Evolutionary conservation across 2,888 invertebrate genomes (phyloP), one percentile per base, ranked within the genome.

Genomic region (Rotaria socialis): DNA sequence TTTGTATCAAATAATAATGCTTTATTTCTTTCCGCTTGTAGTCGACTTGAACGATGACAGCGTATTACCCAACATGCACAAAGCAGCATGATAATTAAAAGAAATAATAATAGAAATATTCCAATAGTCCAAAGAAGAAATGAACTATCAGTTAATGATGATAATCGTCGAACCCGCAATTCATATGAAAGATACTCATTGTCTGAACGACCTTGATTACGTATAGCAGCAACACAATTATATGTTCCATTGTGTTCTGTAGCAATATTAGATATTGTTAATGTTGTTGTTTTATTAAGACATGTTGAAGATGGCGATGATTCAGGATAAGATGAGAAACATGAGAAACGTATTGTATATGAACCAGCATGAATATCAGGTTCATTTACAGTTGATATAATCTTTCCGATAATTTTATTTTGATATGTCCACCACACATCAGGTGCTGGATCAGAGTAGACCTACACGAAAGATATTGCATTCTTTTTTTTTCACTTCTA

Each of bases 241-340:
- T 80, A 80, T n/a, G 80, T 80, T 6, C 80, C 80, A 80, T 80
- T 80, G n/a, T 80, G 80, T 80, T 80, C 80, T 14, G 47, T 4
- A 24, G n/a, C 80, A 47, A 80, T 80, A 80, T 80, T 80, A 11
- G 80, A 47, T 80, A 80, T 80, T 24, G 47, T 80, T 47, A 80
- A 47, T 47, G 80, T 80, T 80, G 80, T 80, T 43, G 80, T 80
- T 47, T 80, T 80, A 80, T 80, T 80, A 14, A 80, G n/a, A 80
- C 80, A 80, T 5, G 41, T 43, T 19, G 19, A 67, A 67, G 67
- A 35, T 35, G 67, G 35, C n/a, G 19, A 8, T 47, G 19, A 8
- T 47, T 80, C 80, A 10, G 14, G 8, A 47, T 80, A 47, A 8
- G 43, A 24, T n/a, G 47, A 47, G 24, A 80, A 47, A 80, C 80